Evolutionary conservation across 2,888 invertebrate species (phyloP), one percentile per base, ranked within the genome.

Genomic region (Campoplex capitator): DNA sequence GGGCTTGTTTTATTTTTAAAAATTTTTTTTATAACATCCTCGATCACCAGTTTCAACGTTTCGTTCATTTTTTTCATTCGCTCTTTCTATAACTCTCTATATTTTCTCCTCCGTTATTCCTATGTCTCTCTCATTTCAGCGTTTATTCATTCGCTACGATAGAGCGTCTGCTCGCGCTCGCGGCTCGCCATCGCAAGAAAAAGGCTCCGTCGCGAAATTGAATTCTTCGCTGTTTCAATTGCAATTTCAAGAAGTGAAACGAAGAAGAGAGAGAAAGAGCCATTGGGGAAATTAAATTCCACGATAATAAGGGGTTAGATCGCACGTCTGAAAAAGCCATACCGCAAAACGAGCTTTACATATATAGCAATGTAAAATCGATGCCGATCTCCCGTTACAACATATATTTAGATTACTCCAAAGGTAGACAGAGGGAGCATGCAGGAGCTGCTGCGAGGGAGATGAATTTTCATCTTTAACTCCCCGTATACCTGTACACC

Each of bases 281-380:
- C 86, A 67, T 77, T 80, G 83, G 77, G 83, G 80, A 86, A 86
- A 83, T 86, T 80, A 80, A 83, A 80, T 83, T 80, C 86, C 58
- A 23, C 18, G 80, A 58, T 73, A 77, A 86, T 76, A 80, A 86
- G 65, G 73, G 75, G 78, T 83, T 80, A 71, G 86, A 58, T 42
- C 79, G n/a, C 23, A 23, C 58, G 35, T 79, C 56, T 42, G 42
- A 38, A 45, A 56, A 42, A 70, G 28, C 45, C 70, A 18, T 79
- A n/a, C 42, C 38, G 54, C 51, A 13, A 62, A 13, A 62, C 70
- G 48, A 62, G 7, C 48, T 70, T 56, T 79, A 13, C 58, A 58
- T 42, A 73, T 76, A 73, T 76, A 76, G 48, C 56, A 28, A 35
- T 73, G 65, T 48, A 35, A 83, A 80, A 85, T 82, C 78, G 65